Evolutionary conservation across 2,797 vertebrate genomes (phyloP), one percentile per base, ranked within the genome.

Genomic region (Echeneis naucrates): DNA sequence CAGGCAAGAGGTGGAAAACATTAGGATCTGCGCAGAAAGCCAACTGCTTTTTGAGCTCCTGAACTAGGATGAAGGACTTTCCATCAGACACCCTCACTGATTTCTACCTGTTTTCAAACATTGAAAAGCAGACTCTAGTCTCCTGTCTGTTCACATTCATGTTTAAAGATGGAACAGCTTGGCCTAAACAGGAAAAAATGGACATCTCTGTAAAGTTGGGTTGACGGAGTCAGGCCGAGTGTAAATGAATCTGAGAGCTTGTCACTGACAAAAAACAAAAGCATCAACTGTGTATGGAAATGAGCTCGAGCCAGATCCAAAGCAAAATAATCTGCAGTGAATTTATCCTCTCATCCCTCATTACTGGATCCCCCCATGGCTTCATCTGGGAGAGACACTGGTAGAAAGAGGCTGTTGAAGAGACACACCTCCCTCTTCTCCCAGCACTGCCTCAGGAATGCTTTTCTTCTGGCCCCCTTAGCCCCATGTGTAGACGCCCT

Each of bases 401-500:
- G 87, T 81, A 55, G 89, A 89, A 87, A 73, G 88, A 88, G 87
- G 83, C 85, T 89, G 92, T 84, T 89, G 87, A 86, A 87, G 92
- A 92, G 90, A 89, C 83, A 85, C 87, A 87, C 89, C 90, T 88
- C 92, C 88, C 88, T 86, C 81, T 85, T 89, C 90, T 88, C 89
- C 87, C 87, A 88, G 90, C 89, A 16, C 88, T 79, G 87, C 89
- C 89, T 92, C 87, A 92, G 92, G 92, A 93, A 93, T 92, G 90
- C 90, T 91, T 93, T 93, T 93, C 90, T 93, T 92, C 89, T 90
- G 69, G 75, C 71, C 87, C 88, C 86, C 88, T 90, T 73, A 90
- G 88, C 88, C 92, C 89, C 91, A 90, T 92, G 88, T 87, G 90
- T 88, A 90, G 91, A 92, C 88, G 88, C 91, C 92, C 91, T 93